These are phyloP conservation scores for Sclerurus mexicanus DNA, from an alignment of 2,113 vertebrate genomes.

Conservation along the genomic window DNA sequence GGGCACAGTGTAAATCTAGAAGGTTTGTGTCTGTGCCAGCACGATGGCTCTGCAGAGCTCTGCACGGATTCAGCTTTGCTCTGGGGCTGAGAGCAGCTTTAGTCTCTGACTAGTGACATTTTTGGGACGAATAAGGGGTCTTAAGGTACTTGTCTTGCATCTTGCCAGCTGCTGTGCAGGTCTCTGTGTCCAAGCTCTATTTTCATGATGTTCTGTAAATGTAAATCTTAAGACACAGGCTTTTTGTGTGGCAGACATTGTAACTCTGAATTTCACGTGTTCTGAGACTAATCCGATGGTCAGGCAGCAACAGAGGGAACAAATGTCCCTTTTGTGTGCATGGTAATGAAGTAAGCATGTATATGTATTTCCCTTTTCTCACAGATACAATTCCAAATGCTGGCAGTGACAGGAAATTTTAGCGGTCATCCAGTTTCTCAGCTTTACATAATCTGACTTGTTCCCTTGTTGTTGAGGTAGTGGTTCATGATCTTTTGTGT, in stretches of 20 bases:
- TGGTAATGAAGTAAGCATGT: background rate
- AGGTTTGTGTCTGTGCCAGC: background rate
- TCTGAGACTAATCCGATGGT: background rate
- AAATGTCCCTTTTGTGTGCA: background rate
- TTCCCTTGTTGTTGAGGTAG: background rate
- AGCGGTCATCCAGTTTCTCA: background rate
- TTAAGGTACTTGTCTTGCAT: background rate
- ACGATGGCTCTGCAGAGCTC: background rate
- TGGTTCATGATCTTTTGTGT: background rate
- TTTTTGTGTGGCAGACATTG: background rate
- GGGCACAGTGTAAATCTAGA: background rate
- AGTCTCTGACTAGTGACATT: no score
- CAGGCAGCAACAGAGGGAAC: background rate
- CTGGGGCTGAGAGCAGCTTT: background rate
- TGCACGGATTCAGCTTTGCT: background rate
- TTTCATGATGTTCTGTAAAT: background rate
- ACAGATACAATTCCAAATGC: background rate
- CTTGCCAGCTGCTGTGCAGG: background rate
- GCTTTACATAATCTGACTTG: background rate
- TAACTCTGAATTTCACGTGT: background rate
- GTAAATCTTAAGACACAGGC: background rate
- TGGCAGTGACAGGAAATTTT: background rate
- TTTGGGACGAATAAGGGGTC: background rate
- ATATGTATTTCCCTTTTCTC: background rate
- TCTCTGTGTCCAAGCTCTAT: background rate